phyloP scores from a whole-genome alignment of 92 coral and sea anemone genomes.

The Micromussa lordhowensis region DNA sequence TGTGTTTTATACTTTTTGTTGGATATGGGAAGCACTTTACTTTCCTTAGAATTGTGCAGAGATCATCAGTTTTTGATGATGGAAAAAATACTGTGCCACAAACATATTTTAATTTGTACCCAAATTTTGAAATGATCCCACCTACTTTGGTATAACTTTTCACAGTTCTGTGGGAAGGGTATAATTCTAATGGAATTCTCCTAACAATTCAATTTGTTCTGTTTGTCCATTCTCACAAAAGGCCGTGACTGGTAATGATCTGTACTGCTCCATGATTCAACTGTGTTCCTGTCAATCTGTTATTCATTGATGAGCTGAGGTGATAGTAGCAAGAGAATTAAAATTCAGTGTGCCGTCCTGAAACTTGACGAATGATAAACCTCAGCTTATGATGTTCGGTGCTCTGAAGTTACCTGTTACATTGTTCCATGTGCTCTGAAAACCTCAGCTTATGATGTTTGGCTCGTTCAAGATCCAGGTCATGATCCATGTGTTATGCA shows the following conservation, averaged over 20 bases:
- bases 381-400: constrained; percentile 52
- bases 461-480: constrained; percentile 18
- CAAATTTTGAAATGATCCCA: background rate
- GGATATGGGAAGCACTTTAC: too few relatives aligned
- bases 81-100: background rate
- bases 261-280: constrained; percentile 30
- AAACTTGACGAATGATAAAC: constrained; percentile 25
- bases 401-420: constrained; percentile 41
- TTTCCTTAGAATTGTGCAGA: background rate
- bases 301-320: constrained; percentile 34
- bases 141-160: background rate
- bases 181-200: background rate
- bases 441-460: constrained; percentile 35
- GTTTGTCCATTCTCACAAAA: constrained; percentile 54
- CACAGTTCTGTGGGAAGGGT: background rate
- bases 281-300: constrained; percentile 37
- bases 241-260: constrained; percentile 59
- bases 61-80: background rate
- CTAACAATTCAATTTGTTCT: constrained; percentile 35
- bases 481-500: constrained; percentile 14
- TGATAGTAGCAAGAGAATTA: constrained; percentile 30
- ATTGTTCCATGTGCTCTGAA: constrained; percentile 27
- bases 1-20: background rate
- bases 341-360: constrained; percentile 40
- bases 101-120: background rate